phyloP scores from a whole-genome alignment of 2,888 invertebrate genomes.

The Erannis defoliaria region DNA sequence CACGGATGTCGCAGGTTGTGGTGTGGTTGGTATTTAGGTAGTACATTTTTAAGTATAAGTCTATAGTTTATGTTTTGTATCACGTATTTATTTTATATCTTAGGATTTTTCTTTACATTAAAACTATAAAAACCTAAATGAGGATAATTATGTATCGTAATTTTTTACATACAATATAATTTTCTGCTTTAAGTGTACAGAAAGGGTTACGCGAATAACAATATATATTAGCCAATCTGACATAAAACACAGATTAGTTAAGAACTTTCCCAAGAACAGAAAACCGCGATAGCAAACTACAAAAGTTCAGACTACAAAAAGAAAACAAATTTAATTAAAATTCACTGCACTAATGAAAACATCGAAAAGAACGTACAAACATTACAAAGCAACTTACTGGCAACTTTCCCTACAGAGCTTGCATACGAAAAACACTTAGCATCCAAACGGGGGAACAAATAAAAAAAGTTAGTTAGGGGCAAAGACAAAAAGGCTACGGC shows the following conservation, averaged over 20 bases:
- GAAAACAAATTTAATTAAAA: constrained; percentile 16
- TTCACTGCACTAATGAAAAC: constrained; percentile 39
- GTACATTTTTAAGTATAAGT: neutral
- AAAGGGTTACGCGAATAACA: too few species aligned
- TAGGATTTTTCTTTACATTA: too few species aligned
- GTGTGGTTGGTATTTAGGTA: constrained; percentile 16
- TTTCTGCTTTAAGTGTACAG: too few species aligned
- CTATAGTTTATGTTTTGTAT: neutral
- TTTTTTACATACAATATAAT: too few species aligned
- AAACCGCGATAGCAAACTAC: neutral
- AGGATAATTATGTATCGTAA: too few species aligned
- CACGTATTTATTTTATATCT: too few species aligned
- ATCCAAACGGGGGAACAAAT: constrained; percentile 62
- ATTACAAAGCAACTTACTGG: constrained; percentile 42
- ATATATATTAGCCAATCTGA: neutral
- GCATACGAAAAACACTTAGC: constrained; percentile 74
- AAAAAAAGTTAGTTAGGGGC: constrained; percentile 73
- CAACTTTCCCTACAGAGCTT: constrained; percentile 52
- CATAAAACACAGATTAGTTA: neutral
- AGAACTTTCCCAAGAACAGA: neutral
- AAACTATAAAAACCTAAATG: too few species aligned
- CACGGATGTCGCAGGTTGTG: constrained; percentile 42
- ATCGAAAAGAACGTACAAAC: constrained; percentile 33
- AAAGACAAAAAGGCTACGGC: constrained; percentile 78
- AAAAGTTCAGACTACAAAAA: constrained; percentile 4